A percentile compares a stretch with the other conserved stretches of the same genome.
Evolutionary conservation across 2,113 vertebrate genomes (phyloP).

Genomic region (Eleginops maclovinus): DNA sequence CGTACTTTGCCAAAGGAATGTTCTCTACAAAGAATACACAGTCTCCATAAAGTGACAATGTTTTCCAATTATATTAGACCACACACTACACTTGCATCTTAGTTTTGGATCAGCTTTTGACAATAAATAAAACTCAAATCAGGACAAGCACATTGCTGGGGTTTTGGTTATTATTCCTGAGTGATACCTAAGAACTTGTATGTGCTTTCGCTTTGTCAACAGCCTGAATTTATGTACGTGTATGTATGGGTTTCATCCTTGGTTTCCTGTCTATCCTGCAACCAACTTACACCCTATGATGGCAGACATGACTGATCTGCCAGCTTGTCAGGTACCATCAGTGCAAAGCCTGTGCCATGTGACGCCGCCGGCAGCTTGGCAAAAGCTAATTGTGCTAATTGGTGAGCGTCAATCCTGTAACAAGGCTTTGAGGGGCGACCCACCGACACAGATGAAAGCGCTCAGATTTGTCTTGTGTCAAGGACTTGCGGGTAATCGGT

Average conservation of each 20-base stretch:
- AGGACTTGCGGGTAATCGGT: slow-evolving; percentile 85
- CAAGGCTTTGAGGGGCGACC: slow-evolving; percentile 88
- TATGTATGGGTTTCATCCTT: slow-evolving; percentile 8
- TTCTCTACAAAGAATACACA: neutral
- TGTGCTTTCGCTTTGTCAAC: neutral
- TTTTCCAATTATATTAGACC: slow-evolving; percentile 4
- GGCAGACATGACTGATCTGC: slow-evolving; percentile 76
- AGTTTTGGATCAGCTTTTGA: neutral
- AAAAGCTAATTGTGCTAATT: slow-evolving; percentile 91
- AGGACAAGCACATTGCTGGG: neutral
- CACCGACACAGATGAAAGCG: slow-evolving; percentile 89
- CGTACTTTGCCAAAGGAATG: slow-evolving; percentile 12
- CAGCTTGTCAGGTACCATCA: slow-evolving; percentile 85
- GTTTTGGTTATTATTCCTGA: neutral
- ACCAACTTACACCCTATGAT: slow-evolving; percentile 46
- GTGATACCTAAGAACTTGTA: neutral
- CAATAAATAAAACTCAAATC: neutral
- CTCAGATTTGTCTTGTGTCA: slow-evolving; percentile 85
- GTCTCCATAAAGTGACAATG: neutral
- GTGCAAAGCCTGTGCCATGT: slow-evolving; percentile 85
- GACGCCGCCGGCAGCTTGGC: slow-evolving; percentile 82
- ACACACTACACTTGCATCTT: neutral
- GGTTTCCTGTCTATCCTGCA: slow-evolving; percentile 33
- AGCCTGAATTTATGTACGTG: too few relatives aligned
- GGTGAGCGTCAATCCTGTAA: slow-evolving; percentile 87